A percentile compares a stretch with the other conserved stretches of the same genome.
phyloP scores from a whole-genome alignment of 1,140 invertebrate species.

The Pectinophora gossypiella region DNA sequence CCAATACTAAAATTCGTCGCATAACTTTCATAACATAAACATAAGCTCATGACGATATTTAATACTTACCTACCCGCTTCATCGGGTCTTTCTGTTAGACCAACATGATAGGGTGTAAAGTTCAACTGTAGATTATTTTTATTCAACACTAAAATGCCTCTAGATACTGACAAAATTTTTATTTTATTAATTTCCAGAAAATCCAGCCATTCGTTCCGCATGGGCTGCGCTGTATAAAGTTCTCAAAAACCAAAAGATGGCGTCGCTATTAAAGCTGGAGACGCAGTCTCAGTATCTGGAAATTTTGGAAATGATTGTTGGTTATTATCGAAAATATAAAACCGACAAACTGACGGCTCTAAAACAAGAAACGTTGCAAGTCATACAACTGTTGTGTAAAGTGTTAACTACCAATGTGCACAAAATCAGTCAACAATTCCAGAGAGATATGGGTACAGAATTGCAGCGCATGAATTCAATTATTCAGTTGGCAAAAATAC shows the following conservation, averaged over 20 bases:
- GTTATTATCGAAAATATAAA: conserved; percentile 20
- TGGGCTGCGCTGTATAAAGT: conserved; percentile 14
- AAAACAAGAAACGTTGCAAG: conserved; percentile 16
- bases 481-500: conserved; percentile 33
- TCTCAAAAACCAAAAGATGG: conserved; percentile 24
- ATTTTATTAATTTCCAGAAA: conserved; percentile 12
- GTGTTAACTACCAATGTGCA: conserved; percentile 25
- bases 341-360: conserved; percentile 12
- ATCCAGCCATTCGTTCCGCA: conserved; percentile 7
- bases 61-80: too few relatives aligned
- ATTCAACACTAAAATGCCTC: too few relatives aligned
- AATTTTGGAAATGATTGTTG: conserved; percentile 37
- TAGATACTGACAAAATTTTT: not conserved
- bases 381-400: conserved; percentile 35
- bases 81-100: too few relatives aligned
- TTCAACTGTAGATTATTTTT: too few relatives aligned
- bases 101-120: too few relatives aligned
- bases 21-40: too few relatives aligned
- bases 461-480: conserved; percentile 43
- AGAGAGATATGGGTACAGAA: conserved; percentile 47
- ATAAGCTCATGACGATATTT: too few relatives aligned
- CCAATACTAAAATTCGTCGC: too few relatives aligned
- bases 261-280: conserved; percentile 37
- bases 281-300: conserved; percentile 37
- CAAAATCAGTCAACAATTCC: conserved; percentile 57